These are phyloP conservation scores for Drosophila takahashii DNA, from an alignment of 1,140 invertebrate genomes.

Conservation along the genomic window DNA sequence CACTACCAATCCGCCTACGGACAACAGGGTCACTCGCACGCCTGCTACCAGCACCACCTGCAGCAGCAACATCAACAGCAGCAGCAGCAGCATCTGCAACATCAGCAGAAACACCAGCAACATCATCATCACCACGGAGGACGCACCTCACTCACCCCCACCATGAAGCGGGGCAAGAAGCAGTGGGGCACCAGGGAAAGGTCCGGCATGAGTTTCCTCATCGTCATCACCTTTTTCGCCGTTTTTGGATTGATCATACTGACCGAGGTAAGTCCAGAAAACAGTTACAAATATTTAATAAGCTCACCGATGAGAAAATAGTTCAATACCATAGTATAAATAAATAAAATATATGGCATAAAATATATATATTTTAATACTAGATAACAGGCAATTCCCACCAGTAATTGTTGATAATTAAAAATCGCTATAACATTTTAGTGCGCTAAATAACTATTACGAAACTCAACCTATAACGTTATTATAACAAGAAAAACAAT, in stretches of 20 bases:
- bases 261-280: conserved; percentile 86
- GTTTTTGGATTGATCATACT: conserved; percentile 93
- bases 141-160: conserved; percentile 67
- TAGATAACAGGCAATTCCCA: too few species aligned
- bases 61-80: conserved; percentile 52
- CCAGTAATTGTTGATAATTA: too few species aligned
- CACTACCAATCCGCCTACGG: conserved; percentile 67
- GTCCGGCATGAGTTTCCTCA: conserved; percentile 93
- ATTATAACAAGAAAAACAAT: too few species aligned
- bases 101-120: conserved; percentile 49
- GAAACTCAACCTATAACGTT: too few species aligned
- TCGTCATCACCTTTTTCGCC: conserved; percentile 95
- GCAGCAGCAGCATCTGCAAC: conserved; percentile 39
- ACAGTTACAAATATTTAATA: too few species aligned
- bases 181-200: conserved; percentile 88
- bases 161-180: conserved; percentile 76
- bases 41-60: conserved; percentile 71
- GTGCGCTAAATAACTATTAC: too few species aligned
- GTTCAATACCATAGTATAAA: too few species aligned
- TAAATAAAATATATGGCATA: too few species aligned
- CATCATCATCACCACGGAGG: conserved; percentile 53
- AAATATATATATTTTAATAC: too few species aligned
- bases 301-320: too few species aligned
- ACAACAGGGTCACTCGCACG: conserved; percentile 51
- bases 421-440: too few species aligned